Conservation (phyloP, 2,888 invertebrate genomes). For the Augochlorella aurata region DNA sequence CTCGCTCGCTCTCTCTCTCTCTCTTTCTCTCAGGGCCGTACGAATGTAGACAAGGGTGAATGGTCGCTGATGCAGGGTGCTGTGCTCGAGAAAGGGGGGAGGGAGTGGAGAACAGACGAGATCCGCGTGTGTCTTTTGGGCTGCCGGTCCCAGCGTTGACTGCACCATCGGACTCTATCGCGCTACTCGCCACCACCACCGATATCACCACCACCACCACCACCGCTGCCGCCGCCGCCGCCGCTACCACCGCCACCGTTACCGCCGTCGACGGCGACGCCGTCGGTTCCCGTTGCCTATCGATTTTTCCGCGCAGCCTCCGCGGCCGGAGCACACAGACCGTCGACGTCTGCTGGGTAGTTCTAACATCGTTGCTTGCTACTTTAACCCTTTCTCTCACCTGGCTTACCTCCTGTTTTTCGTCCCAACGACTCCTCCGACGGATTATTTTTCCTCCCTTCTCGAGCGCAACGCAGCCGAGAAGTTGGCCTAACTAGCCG, state of each 20-base stretch:
- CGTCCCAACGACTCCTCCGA: background rate
- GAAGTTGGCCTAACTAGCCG: background rate
- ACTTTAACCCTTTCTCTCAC: conserved; percentile 49
- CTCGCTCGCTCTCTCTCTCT: conserved; percentile 8
- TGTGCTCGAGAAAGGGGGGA: conserved; percentile 14
- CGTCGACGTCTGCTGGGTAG: conserved; percentile 63
- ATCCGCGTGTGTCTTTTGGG: conserved; percentile 73
- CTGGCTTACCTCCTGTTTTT: conserved; percentile 8
- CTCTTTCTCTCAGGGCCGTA: conserved; percentile 37
- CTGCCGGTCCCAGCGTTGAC: conserved; percentile 79
- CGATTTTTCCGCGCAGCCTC: conserved; percentile 81
- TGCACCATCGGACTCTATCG: conserved; percentile 76
- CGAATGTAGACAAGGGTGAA: conserved; percentile 26
- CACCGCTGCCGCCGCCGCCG: conserved; percentile 38
- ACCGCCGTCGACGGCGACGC: conserved; percentile 57
- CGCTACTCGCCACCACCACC: conserved; percentile 70
- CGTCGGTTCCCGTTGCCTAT: conserved; percentile 70
- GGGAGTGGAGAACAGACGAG: conserved; percentile 60
- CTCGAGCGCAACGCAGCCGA: background rate
- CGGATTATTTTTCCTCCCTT: background rate
- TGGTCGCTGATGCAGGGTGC: conserved; percentile 20
- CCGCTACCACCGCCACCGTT: conserved; percentile 44
- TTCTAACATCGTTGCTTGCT: conserved; percentile 47
- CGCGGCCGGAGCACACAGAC: conserved; percentile 73
- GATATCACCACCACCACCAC: conserved; percentile 31